Evolutionary conservation across 2,113 vertebrate genomes (phyloP).

Genomic region (Gavialis gangeticus): DNA sequence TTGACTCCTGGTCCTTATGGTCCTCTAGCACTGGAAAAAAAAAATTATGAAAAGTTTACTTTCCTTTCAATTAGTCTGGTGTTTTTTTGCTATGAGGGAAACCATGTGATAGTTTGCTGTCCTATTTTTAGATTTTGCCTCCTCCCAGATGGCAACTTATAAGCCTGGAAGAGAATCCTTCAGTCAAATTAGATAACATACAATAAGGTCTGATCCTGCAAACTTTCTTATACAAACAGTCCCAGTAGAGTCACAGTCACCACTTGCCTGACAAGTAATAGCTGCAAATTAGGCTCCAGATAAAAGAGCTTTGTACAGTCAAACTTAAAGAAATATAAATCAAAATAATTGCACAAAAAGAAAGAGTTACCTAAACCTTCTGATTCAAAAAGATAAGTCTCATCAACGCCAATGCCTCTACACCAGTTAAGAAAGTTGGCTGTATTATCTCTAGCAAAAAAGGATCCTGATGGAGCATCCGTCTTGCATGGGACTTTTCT

Average conservation of each 20-base stretch:
- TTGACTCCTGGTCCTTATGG: not conserved
- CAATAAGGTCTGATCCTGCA: not conserved
- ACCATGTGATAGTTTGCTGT: not conserved
- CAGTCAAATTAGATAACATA: not conserved
- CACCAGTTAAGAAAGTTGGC: slow-evolving; percentile 99
- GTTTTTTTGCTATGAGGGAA: slow-evolving; percentile 17
- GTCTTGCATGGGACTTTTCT: slow-evolving; percentile 91
- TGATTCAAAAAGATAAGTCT: slow-evolving; percentile 96
- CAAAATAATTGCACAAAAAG: slow-evolving; percentile 27
- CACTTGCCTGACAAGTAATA: not conserved
- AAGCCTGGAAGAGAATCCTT: not conserved
- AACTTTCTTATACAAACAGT: not conserved
- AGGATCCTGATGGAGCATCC: slow-evolving; percentile 92
- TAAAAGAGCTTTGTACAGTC: not conserved
- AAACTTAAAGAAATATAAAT: not conserved
- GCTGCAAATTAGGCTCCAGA: not conserved
- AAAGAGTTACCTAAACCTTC: slow-evolving; percentile 91
- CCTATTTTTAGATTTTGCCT: not conserved
- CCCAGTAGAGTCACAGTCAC: not conserved
- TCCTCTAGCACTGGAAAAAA: slow-evolving; percentile 25
- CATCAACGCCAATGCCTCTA: slow-evolving; percentile 89
- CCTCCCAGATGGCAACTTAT: not conserved
- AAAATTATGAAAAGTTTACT: not conserved
- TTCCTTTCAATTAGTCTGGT: slow-evolving; percentile 4
- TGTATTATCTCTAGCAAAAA: slow-evolving; percentile 98